Conservation (phyloP, 2,797 vertebrate genomes). For the Xenops minutus region DNA sequence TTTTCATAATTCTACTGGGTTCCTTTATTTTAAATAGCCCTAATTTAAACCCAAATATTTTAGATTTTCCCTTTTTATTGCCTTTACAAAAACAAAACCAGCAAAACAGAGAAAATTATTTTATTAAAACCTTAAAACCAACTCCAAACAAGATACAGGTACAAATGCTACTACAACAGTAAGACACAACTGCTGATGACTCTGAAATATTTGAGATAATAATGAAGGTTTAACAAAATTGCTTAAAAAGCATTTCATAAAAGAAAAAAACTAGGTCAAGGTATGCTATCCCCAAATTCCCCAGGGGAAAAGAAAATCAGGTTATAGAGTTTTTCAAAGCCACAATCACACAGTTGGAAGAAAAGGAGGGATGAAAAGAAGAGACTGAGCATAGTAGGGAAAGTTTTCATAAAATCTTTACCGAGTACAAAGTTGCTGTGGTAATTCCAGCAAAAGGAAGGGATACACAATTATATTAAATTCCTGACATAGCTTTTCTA, state of each 20-base stretch:
- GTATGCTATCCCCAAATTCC: accelerated
- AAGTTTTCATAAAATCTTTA: neutral
- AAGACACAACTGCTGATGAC: neutral
- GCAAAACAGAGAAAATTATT: neutral
- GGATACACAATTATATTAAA: neutral
- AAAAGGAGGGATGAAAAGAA: neutral
- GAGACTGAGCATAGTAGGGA: neutral
- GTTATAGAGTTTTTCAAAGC: neutral
- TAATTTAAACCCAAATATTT: neutral
- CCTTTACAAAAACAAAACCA: neutral
- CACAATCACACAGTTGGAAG: neutral
- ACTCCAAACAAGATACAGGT: neutral
- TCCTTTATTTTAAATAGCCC: neutral
- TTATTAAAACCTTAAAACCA: neutral
- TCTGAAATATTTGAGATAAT: neutral
- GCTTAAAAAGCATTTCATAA: neutral
- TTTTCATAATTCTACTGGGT: neutral
- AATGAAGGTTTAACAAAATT: neutral
- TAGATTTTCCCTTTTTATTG: neutral
- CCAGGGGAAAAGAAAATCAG: neutral
- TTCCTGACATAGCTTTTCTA: neutral
- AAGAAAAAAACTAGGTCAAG: neutral
- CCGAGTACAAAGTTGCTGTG: neutral
- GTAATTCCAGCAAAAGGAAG: neutral
- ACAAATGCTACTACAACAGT: neutral